phyloP scores from a whole-genome alignment of 2,797 vertebrate genomes.

The Hyperoplus immaculatus region DNA sequence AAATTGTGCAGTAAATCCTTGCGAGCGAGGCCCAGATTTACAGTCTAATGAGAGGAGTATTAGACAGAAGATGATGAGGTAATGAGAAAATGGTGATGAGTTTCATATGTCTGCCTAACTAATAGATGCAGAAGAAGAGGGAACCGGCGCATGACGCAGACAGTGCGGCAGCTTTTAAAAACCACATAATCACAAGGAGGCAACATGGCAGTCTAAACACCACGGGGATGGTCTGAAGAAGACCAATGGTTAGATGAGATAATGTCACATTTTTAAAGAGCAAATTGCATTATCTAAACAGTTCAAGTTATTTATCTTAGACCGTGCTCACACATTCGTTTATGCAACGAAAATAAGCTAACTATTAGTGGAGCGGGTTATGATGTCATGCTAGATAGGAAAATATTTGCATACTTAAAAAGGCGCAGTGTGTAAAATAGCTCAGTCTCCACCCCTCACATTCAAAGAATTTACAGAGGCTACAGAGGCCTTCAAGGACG shows the following conservation, averaged over 20 bases:
- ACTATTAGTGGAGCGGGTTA: not conserved
- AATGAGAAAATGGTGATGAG: constrained; percentile 60
- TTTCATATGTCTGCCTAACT: constrained; percentile 53
- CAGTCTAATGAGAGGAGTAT: constrained; percentile 48
- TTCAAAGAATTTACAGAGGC: too few relatives aligned
- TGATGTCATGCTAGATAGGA: not conserved
- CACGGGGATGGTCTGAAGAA: not conserved
- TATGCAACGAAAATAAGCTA: not conserved
- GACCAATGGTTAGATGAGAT: constrained; percentile 11
- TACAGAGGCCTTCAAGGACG: too few relatives aligned
- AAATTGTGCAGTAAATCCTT: constrained; percentile 58
- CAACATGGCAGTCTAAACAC: constrained; percentile 36
- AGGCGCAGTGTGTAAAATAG: too few relatives aligned
- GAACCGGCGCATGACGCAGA: constrained; percentile 34
- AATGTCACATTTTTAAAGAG: not conserved
- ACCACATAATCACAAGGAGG: constrained; percentile 54
- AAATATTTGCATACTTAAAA: not conserved
- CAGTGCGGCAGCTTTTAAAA: constrained; percentile 42
- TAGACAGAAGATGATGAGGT: constrained; percentile 58
- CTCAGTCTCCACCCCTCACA: too few relatives aligned
- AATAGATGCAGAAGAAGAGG: constrained; percentile 16
- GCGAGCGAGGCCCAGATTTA: constrained; percentile 50
- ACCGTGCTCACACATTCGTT: not conserved
- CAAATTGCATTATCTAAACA: not conserved
- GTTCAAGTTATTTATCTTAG: not conserved